These are phyloP conservation scores for Pomacea maculata DNA, from an alignment of 1,140 invertebrate genomes.

Conservation along the genomic window DNA sequence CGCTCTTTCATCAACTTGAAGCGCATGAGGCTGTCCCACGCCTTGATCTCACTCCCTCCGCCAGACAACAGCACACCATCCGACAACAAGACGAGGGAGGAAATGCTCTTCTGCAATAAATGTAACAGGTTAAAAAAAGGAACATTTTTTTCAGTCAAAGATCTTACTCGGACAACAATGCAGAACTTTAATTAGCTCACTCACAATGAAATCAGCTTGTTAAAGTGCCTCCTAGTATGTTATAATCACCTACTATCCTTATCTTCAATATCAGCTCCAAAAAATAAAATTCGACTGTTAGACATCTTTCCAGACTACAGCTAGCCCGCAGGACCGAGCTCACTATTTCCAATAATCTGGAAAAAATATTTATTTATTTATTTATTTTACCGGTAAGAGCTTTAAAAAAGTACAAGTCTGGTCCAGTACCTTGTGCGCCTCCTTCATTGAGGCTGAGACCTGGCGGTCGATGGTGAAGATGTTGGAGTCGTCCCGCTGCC, in stretches of 20 bases:
- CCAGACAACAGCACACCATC: conserved; percentile 86
- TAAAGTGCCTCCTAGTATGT: too few species aligned
- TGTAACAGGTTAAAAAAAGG: conserved; percentile 2
- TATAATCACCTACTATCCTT: too few species aligned
- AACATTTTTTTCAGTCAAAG: background rate
- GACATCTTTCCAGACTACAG: too few species aligned
- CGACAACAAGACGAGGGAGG: conserved; percentile 84
- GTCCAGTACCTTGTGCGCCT: conserved; percentile 58
- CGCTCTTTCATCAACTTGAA: conserved; percentile 90
- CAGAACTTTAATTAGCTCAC: background rate
- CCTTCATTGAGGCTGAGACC: conserved; percentile 35
- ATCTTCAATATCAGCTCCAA: too few species aligned
- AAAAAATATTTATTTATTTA: too few species aligned
- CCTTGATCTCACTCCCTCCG: conserved; percentile 84
- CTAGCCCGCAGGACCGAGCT: too few species aligned
- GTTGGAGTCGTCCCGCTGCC: conserved; percentile 76
- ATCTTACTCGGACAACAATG: background rate
- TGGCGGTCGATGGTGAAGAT: conserved; percentile 39
- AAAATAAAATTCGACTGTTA: too few species aligned
- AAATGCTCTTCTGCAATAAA: conserved; percentile 76
- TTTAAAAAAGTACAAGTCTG: background rate
- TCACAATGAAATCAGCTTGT: too few species aligned
- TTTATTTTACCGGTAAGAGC: too few species aligned
- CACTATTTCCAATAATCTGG: too few species aligned
- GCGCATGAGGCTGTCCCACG: conserved; percentile 88